Evolutionary conservation across 2,113 vertebrate genomes (phyloP).

Genomic region (Okapia johnstoni): DNA sequence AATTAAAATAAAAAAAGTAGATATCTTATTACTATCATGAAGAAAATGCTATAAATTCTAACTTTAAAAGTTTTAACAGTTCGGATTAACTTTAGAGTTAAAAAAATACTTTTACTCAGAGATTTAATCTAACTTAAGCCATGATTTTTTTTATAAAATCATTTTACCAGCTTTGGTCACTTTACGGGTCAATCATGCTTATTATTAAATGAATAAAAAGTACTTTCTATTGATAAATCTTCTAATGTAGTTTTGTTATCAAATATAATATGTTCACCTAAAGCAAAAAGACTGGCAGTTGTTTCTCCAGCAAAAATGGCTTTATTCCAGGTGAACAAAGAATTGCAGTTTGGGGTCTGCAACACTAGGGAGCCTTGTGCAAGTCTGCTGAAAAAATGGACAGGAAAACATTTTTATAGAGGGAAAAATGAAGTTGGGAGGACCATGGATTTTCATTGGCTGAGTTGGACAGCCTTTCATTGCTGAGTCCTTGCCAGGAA

Average conservation of each 20-base stretch:
- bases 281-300: neutral
- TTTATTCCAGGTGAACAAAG: neutral
- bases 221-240: neutral
- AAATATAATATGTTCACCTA: neutral
- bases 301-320: neutral
- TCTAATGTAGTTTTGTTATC: neutral
- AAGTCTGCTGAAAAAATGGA: neutral
- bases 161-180: neutral
- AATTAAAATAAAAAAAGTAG: neutral
- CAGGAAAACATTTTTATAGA: neutral
- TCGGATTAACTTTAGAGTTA: neutral
- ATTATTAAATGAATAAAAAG: neutral
- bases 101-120: neutral
- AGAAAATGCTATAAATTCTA: neutral
- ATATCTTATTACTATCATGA: neutral
- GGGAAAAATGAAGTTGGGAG: neutral
- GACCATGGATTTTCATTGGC: neutral
- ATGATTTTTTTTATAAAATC: neutral
- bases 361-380: neutral
- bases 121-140: neutral
- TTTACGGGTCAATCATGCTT: neutral
- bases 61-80: neutral
- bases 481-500: neutral
- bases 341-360: neutral
- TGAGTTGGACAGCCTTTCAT: neutral